These are phyloP conservation scores for Drosophila mojavensis DNA, from an alignment of 1,140 invertebrate genomes.

Conservation along the genomic window DNA sequence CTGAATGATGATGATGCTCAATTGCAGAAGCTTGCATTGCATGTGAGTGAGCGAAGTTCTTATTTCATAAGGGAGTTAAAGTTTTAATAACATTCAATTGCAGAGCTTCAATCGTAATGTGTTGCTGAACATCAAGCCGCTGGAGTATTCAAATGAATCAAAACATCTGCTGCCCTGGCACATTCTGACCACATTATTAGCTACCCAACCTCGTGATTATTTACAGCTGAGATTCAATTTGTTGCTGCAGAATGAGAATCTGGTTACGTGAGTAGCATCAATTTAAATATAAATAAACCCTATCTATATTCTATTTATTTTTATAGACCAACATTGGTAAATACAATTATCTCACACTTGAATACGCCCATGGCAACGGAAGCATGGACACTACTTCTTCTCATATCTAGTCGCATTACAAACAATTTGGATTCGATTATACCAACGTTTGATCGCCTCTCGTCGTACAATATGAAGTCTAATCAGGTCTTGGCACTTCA, in stretches of 20 bases:
- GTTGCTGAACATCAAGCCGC: constrained; percentile 61
- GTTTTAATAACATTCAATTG: not conserved
- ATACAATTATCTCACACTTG: constrained; percentile 73
- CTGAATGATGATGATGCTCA: constrained; percentile 68
- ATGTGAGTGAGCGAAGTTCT: constrained; percentile 40
- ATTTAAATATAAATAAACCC: not conserved
- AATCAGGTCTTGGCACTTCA: constrained; percentile 65
- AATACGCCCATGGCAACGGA: constrained; percentile 75
- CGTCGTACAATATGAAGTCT: constrained; percentile 68
- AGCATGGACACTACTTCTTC: constrained; percentile 71
- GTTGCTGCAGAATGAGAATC: constrained; percentile 47
- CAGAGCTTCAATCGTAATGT: constrained; percentile 72
- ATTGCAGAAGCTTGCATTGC: constrained; percentile 63
- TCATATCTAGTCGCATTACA: constrained; percentile 72
- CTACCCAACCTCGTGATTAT: constrained; percentile 65
- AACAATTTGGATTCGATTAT: constrained; percentile 73
- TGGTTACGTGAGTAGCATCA: constrained; percentile 47
- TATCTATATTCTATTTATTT: not conserved
- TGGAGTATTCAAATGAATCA: constrained; percentile 72
- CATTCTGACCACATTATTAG: constrained; percentile 68
- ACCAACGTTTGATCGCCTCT: constrained; percentile 58
- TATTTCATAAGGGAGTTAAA: not conserved
- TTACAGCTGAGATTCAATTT: constrained; percentile 57
- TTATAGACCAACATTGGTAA: constrained; percentile 58
- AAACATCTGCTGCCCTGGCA: constrained; percentile 80